Conservation (phyloP, 2,113 vertebrate species). For the Sturnus vulgaris region DNA sequence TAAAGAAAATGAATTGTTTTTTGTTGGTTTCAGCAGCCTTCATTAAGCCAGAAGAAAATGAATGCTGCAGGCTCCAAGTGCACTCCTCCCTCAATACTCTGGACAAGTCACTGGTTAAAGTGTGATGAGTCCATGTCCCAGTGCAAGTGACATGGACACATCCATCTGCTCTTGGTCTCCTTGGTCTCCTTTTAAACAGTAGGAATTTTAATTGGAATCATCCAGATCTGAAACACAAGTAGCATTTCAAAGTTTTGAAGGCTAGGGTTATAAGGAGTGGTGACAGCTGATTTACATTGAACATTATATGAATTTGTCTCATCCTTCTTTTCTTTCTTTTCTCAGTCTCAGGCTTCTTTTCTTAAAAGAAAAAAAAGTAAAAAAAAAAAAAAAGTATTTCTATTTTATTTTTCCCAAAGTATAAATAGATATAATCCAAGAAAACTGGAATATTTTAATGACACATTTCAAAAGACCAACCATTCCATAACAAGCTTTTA, state of each 20-base stretch:
- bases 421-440: background rate
- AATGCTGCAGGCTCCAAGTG: background rate
- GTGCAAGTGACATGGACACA: background rate
- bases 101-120: background rate
- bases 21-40: background rate
- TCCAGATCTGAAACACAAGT: background rate
- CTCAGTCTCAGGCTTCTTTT: background rate
- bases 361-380: background rate
- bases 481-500: background rate
- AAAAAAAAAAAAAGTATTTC: background rate
- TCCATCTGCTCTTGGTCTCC: background rate
- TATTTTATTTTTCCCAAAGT: background rate
- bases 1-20: background rate
- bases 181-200: background rate
- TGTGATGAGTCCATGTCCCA: background rate
- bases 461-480: background rate
- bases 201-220: background rate
- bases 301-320: background rate
- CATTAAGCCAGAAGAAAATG: background rate
- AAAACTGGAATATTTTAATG: constrained; percentile 5
- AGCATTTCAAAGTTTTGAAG: background rate
- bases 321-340: background rate
- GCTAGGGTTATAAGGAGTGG: background rate
- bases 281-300: background rate
- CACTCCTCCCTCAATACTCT: background rate